Percentiles rank a stretch among this genome's conserved stretches.
Evolutionary conservation across 2,113 vertebrate genomes (phyloP).

Genomic region (Periophthalmodon schlosseri): DNA sequence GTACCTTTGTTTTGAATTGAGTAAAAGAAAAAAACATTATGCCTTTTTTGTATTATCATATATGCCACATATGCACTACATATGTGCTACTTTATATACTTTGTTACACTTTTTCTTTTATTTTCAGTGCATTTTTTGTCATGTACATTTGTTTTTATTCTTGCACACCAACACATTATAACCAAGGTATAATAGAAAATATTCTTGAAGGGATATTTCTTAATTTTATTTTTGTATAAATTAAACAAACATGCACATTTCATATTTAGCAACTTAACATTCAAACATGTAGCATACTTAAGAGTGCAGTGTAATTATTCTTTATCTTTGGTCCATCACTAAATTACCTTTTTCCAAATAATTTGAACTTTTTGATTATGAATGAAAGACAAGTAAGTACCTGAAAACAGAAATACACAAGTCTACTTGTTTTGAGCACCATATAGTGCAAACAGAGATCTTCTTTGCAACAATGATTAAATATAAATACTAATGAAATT

Average conservation of each 20-base stretch:
- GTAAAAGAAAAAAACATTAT: too few relatives aligned
- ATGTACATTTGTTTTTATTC: too few relatives aligned
- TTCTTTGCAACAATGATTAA: background rate
- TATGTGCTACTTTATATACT: too few relatives aligned
- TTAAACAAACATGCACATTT: background rate
- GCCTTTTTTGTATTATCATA: too few relatives aligned
- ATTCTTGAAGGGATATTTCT: background rate
- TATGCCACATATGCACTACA: too few relatives aligned
- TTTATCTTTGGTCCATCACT: background rate
- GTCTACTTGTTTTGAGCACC: background rate
- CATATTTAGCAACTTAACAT: background rate
- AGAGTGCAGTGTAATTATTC: background rate
- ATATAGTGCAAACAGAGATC: background rate
- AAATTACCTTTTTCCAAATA: background rate
- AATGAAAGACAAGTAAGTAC: too few relatives aligned
- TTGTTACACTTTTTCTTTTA: too few relatives aligned
- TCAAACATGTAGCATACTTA: background rate
- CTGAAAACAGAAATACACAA: too few relatives aligned
- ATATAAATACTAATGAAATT: background rate
- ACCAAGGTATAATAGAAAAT: background rate
- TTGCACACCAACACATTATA: background rate
- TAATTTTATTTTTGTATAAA: background rate
- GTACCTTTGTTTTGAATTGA: too few relatives aligned
- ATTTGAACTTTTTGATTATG: too few relatives aligned
- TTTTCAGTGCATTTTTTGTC: too few relatives aligned